phyloP scores from a whole-genome alignment of 64 coral and sea anemone genomes.

The Stichodactyla mertensii region DNA sequence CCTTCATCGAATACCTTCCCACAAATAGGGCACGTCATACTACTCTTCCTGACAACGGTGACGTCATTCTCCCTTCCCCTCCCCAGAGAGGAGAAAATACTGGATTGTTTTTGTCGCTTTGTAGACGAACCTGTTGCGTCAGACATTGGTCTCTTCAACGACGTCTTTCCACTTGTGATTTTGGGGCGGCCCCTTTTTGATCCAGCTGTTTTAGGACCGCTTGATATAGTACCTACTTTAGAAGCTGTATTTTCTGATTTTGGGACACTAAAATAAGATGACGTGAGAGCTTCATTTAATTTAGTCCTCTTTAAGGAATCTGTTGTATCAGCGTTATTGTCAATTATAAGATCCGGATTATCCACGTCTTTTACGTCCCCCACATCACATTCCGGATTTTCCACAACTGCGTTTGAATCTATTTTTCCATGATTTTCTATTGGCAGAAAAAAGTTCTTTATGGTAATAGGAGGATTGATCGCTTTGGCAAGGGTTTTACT shows the following conservation, averaged over 20 bases:
- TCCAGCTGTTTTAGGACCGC: not conserved
- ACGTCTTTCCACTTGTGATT: conserved; percentile 13
- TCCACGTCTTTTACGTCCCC: not conserved
- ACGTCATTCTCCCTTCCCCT: conserved; percentile 19
- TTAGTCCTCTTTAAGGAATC: not conserved
- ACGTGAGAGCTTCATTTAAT: not conserved
- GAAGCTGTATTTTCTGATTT: not conserved
- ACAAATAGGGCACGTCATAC: conserved; percentile 76
- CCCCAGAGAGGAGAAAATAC: conserved; percentile 67
- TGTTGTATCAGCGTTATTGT: not conserved
- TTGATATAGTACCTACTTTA: not conserved
- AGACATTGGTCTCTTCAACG: conserved; percentile 49
- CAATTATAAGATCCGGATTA: not conserved
- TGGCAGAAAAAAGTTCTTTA: conserved; percentile 83
- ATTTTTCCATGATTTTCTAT: conserved; percentile 17
- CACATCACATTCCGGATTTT: not conserved
- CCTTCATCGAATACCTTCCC: conserved; percentile 49
- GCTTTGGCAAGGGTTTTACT: conserved; percentile 58
- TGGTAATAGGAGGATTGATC: conserved; percentile 71
- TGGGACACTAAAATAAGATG: not conserved
- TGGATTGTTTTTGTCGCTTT: conserved; percentile 75
- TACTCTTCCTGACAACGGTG: not conserved
- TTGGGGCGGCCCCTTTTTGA: conserved; percentile 18
- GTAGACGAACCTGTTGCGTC: conserved; percentile 1
- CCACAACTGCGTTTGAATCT: not conserved